Evolutionary conservation across 2,113 vertebrate species (phyloP), one percentile per base, ranked within the genome.

Genomic region (Gnathonemus longibarbis): DNA sequence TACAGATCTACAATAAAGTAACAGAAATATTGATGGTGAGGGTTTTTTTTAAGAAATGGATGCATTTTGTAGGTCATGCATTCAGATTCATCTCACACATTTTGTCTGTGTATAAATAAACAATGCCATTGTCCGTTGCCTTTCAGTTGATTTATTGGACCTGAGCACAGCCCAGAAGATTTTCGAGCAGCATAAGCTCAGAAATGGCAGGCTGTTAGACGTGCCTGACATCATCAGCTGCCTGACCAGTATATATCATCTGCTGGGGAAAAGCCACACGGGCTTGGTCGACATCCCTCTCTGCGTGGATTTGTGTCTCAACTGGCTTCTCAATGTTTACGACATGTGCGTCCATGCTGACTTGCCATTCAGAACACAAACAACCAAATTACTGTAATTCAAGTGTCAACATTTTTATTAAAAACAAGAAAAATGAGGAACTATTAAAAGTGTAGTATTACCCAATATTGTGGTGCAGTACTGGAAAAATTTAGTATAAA

Each of bases 251-350:
- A 95, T 97, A 89, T 99, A 99, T 24, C 96, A 97, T 6, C 97
- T 97, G 52, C 96, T 99, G 91, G 98, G 99, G 91, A 97, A 98
- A 93, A 96, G 97, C 91, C 96, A 99, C 92, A 97, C 97, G 91
- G 97, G 98, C 90, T 94, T 99, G 95, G 98, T 99, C 92, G 98
- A 98, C 0, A 97, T 99, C 62, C 98, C 98, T 0, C 97, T 99
- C 90, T 99, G 98, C 27, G 96, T 98, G 7, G 98, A 99, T 94
- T 98, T 99, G 97, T 98, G 97, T 93, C 97, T 99, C 92, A 99
- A 99, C 95, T 99, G 98, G 98, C 94, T 99, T 46, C 98, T 99
- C 91, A 99, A 99, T 2, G 98, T 99, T 1, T 99, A 98, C 86
- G 98, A 99, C 93, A 98, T 97, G 98, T 99, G 96, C 92, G 98